A percentile compares a stretch with the other conserved stretches of the same genome.
phyloP scores from a whole-genome alignment of 2,888 invertebrate genomes.

The Pammene fasciana region DNA sequence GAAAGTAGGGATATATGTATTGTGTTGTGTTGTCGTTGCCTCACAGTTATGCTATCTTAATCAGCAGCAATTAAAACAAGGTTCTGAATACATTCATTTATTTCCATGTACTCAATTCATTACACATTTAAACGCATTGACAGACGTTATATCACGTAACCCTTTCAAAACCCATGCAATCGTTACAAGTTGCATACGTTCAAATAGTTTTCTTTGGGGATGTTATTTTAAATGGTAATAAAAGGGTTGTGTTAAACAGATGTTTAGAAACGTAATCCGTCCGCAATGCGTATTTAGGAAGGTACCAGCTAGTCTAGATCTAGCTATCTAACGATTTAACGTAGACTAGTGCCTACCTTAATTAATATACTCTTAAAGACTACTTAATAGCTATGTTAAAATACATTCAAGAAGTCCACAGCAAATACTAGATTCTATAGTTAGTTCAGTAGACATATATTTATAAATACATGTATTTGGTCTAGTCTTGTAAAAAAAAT shows the following conservation, averaged over 20 bases:
- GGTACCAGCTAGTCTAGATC: slow-evolving; percentile 15
- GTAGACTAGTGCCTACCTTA: slow-evolving; percentile 2
- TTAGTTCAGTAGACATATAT: neutral
- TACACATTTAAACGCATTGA: neutral
- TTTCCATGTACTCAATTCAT: slow-evolving; percentile 13
- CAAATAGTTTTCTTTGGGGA: too few species aligned
- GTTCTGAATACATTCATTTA: slow-evolving; percentile 14
- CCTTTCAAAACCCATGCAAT: neutral
- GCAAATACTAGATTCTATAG: neutral
- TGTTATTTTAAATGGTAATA: neutral
- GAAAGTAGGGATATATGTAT: too few species aligned
- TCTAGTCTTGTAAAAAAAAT: neutral
- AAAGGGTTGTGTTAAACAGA: neutral
- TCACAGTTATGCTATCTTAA: too few species aligned
- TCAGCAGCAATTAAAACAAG: neutral
- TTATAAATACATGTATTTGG: neutral
- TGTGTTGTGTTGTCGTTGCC: too few species aligned
- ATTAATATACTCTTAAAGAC: slow-evolving; percentile 2
- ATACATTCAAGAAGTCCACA: slow-evolving; percentile 5
- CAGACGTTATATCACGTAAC: neutral
- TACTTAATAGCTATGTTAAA: slow-evolving; percentile 9
- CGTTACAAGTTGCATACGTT: too few species aligned
- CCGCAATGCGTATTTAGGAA: neutral
- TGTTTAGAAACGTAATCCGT: neutral
- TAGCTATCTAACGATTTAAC: slow-evolving; percentile 12